Evolutionary conservation across 2,797 vertebrate species (phyloP).

Genomic region (Bovichtus variegatus): DNA sequence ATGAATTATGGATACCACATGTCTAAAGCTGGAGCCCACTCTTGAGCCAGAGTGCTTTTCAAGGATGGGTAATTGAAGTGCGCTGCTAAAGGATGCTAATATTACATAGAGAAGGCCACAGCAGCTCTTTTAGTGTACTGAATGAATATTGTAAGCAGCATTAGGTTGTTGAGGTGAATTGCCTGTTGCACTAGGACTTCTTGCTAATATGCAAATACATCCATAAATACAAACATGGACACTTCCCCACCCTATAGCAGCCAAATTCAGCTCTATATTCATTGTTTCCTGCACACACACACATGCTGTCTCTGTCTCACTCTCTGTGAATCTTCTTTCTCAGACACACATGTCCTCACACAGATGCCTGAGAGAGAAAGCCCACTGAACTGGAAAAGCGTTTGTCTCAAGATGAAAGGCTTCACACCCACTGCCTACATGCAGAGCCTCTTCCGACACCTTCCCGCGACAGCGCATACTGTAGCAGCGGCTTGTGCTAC

Average conservation of each 20-base stretch:
- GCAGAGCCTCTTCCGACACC: conserved; percentile 85
- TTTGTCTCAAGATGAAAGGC: conserved; percentile 89
- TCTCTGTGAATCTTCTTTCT: conserved; percentile 43
- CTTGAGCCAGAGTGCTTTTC: conserved; percentile 77
- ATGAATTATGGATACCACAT: conserved; percentile 86
- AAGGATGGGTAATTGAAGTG: conserved; percentile 81
- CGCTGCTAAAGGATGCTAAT: conserved; percentile 74
- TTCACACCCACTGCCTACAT: conserved; percentile 89
- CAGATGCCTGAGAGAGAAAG: conserved; percentile 71
- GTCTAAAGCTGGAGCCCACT: conserved; percentile 78
- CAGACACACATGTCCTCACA: conserved; percentile 67
- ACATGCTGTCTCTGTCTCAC: conserved; percentile 45
- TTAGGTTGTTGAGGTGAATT: conserved; percentile 62
- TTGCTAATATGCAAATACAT: conserved; percentile 50
- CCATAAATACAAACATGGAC: conserved; percentile 54
- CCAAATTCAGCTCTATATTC: conserved; percentile 53
- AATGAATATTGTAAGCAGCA: conserved; percentile 66
- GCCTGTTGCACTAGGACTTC: conserved; percentile 83
- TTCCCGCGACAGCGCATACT: conserved; percentile 85
- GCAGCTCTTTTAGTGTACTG: conserved; percentile 57
- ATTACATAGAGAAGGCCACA: conserved; percentile 69
- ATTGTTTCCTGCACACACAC: conserved; percentile 52
- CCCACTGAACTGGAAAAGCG: conserved; percentile 83
- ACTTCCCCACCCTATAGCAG: conserved; percentile 72
- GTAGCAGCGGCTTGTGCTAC: conserved; percentile 81